A percentile compares a stretch with the other conserved stretches of the same genome.
Conservation (phyloP, 2,113 vertebrate species). For the Mormyrus iriodes region DNA sequence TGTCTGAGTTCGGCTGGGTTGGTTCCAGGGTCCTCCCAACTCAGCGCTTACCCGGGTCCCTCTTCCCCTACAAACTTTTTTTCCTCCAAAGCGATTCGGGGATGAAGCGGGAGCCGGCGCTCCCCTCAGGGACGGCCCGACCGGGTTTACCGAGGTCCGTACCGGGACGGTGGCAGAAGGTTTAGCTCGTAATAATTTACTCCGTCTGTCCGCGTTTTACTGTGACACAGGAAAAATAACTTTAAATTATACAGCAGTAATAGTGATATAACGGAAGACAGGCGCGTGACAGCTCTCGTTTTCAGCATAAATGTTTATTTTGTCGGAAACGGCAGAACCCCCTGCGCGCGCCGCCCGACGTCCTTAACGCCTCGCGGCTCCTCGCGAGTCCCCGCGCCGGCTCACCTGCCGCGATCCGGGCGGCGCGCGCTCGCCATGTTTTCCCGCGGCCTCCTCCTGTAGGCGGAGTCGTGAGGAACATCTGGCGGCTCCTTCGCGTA, state of each 20-base stretch:
- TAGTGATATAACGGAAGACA: not conserved
- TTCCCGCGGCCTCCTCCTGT: constrained; percentile 4
- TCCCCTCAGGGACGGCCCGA: not conserved
- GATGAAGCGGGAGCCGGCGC: not conserved
- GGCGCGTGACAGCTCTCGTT: not conserved
- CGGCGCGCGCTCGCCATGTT: constrained; percentile 17
- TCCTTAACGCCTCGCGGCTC: not conserved
- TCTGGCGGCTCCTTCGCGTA: not conserved
- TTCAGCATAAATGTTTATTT: not conserved
- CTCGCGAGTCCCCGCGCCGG: not conserved
- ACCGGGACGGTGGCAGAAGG: not conserved
- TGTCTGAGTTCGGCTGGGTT: not conserved
- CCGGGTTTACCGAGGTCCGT: not conserved
- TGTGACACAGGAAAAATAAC: not conserved
- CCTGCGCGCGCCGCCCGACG: not conserved
- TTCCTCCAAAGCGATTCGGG: not conserved
- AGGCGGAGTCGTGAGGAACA: constrained; percentile 31
- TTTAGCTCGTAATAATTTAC: not conserved
- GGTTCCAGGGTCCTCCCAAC: not conserved
- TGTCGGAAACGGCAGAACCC: not conserved
- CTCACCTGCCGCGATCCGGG: constrained; percentile 13
- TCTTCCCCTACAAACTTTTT: not conserved
- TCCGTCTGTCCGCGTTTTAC: not conserved
- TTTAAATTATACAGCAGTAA: not conserved
- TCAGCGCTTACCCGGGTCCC: not conserved